Evolutionary conservation across 1,140 invertebrate genomes (phyloP).

Genomic region (Olivierus martensii): DNA sequence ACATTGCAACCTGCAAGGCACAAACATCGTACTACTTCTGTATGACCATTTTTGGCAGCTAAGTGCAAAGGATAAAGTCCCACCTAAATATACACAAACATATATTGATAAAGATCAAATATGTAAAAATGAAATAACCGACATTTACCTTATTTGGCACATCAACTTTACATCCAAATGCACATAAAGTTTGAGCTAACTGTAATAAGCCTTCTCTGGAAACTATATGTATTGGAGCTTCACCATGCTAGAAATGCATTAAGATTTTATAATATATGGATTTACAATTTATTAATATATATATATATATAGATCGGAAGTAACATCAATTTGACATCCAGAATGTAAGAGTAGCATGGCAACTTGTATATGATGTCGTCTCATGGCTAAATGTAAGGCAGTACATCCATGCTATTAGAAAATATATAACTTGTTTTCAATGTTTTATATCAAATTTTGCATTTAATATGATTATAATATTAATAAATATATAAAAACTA

Average conservation of each 20-base stretch:
- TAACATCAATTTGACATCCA: slow-evolving; percentile 52
- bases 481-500: too few relatives aligned
- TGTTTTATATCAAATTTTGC: too few relatives aligned
- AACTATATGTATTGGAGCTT: slow-evolving; percentile 59
- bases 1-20: slow-evolving; percentile 56
- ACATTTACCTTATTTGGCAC: slow-evolving; percentile 40
- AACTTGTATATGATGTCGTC: slow-evolving; percentile 41
- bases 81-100: slow-evolving; percentile 24
- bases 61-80: slow-evolving; percentile 58
- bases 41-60: slow-evolving; percentile 55
- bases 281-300: too few relatives aligned
- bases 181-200: slow-evolving; percentile 57
- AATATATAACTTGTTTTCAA: too few relatives aligned
- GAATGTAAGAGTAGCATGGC: slow-evolving; percentile 48
- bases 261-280: too few relatives aligned
- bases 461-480: too few relatives aligned
- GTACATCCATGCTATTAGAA: slow-evolving; percentile 35
- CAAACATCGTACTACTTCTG: slow-evolving; percentile 56
- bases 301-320: slow-evolving; percentile 54
- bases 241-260: slow-evolving; percentile 49
- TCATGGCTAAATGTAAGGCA: slow-evolving; percentile 47
- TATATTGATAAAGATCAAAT: neutral
- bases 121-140: neutral
- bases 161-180: slow-evolving; percentile 56
- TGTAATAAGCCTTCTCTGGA: slow-evolving; percentile 48